Percentiles rank a stretch among this genome's conserved stretches.
Conservation (phyloP, 2,113 vertebrate species). For the Amphiprion ocellaris region DNA sequence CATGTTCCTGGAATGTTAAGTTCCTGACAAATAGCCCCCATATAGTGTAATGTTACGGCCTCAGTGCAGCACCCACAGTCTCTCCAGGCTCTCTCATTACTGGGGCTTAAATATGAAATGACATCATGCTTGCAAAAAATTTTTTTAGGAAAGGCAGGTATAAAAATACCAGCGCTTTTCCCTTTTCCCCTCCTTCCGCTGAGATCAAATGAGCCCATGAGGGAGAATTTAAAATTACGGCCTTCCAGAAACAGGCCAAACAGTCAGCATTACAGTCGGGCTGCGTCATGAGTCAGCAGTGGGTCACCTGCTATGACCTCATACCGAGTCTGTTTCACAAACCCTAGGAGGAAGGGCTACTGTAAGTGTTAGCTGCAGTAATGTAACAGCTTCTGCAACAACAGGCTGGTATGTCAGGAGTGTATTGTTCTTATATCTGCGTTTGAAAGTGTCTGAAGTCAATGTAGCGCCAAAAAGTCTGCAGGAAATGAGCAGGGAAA, state of each 20-base stretch:
- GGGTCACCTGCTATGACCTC: conserved; percentile 77
- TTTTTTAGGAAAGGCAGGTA: conserved; percentile 65
- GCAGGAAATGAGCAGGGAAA: neutral
- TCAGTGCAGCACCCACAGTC: conserved; percentile 18
- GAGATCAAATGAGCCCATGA: conserved; percentile 74
- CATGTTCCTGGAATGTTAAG: conserved; percentile 60
- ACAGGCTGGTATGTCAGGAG: conserved; percentile 2
- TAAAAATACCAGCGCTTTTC: conserved; percentile 56
- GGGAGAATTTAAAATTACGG: conserved; percentile 68
- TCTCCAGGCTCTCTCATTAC: conserved; percentile 62
- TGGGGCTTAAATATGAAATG: conserved; percentile 67
- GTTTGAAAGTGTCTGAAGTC: neutral
- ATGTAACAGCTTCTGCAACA: conserved; percentile 11
- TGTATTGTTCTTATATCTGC: neutral
- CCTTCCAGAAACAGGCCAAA: conserved; percentile 61
- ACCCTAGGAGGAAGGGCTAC: conserved; percentile 49
- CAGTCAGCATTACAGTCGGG: conserved; percentile 63
- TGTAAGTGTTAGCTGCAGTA: conserved; percentile 16
- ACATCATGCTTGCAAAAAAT: conserved; percentile 71
- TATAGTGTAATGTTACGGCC: conserved; percentile 29
- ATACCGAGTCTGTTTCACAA: conserved; percentile 56
- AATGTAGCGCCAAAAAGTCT: neutral
- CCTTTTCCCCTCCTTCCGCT: conserved; percentile 52
- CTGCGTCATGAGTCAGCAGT: conserved; percentile 73
- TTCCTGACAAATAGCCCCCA: conserved; percentile 25